Base-by-base conservation (phyloP, 2,888 invertebrate species). In the Thymelicus sylvestris region DNA sequence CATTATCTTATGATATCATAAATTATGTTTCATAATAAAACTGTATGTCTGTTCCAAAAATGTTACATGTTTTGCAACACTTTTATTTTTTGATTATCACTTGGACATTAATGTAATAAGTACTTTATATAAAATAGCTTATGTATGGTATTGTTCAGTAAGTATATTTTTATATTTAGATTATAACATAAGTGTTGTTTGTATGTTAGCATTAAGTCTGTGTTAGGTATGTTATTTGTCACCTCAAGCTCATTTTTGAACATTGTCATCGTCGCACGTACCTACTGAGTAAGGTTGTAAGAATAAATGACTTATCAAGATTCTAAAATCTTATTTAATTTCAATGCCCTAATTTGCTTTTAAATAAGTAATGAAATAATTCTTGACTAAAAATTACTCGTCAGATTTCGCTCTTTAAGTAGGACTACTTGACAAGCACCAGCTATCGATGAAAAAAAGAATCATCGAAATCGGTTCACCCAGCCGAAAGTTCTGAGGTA, bases 131-230 rank as follows among this genome's bases (percentile, higher is more conserved):
- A 41, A 7, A 0, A 41, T 41, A 7, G 13, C 41, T 8, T 41
- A 62, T 62, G 47, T 44, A 50, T n/a, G n/a, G n/a, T n/a, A 50
- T 7, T 63, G 38, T 39, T 65, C 65, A 65, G 44, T 44, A 19
- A 65, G 44, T 44, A 19, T 65, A 55, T 66, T 66, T 66, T 66
- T 66, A 57, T 66, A 66, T 44, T n/a, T 52, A 57, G 65, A 65
- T 39, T 19, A 47, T 69, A 59, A 64, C 41, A 7, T 64, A 69
- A 59, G 59, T 69, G 69, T 69, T 69, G 41, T 60, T 59, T 63
- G 62, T 63, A 57, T 59, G 38, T 69, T 66, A 55, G 62, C 41
- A n/a, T n/a, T 62, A 44, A 61, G 60, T 48, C 61, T 31, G 41
- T 67, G 39, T 44, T 67, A 60, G 60, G 39, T 4, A 44, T 61